Base-by-base conservation (phyloP, 2,888 invertebrate genomes). In the Malachius bipustulatus region DNA sequence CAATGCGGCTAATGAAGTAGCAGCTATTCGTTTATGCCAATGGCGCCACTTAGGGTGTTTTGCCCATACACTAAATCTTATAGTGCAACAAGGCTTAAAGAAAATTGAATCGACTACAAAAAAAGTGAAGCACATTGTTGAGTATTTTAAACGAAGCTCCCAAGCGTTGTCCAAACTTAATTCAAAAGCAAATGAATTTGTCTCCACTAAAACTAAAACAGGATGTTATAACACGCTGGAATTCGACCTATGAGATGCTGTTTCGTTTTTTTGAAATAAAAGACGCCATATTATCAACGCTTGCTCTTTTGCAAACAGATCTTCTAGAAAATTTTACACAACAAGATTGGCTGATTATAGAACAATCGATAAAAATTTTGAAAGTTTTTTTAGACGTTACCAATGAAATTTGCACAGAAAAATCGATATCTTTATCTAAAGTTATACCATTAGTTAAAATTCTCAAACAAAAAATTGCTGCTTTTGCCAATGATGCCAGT, bases 111-210 rank as follows among this genome's bases (percentile, higher is more conserved):
- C 24, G n/a, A 19, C 24, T 8, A 19, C 24, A 8, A 19, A 38
- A 2, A 47, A 47, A 38, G 32, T 45, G 10, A 46, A 40, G 26
- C 24, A 10, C 8, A 39, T 47, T 16, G 44, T 49, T 2, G 29
- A 12, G 2, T 40, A 49, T 41, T 49, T 52, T 31, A 49, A 45
- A 40, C 38, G 45, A 33, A 52, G 48, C 27, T 24, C 41, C 32
- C 8, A 19, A 26, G 30, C 47, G 29, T 36, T 43, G 15, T 34
- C 42, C 26, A 47, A 50, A 38, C 38, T 48, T 64, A 50, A 38
- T 37, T 14, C 45, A 45, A 41, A 41, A 27, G 19, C 15, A 33
- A 19, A 10, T 32, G 38, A 30, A 35, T 28, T 11, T 27, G 11
- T 28, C 13, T 26, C 32, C 37, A 15, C 34, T 40, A 32, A 43